Evolutionary conservation across 2,888 invertebrate species (phyloP), one percentile per base, ranked within the genome.

Genomic region (Antitype chi): DNA sequence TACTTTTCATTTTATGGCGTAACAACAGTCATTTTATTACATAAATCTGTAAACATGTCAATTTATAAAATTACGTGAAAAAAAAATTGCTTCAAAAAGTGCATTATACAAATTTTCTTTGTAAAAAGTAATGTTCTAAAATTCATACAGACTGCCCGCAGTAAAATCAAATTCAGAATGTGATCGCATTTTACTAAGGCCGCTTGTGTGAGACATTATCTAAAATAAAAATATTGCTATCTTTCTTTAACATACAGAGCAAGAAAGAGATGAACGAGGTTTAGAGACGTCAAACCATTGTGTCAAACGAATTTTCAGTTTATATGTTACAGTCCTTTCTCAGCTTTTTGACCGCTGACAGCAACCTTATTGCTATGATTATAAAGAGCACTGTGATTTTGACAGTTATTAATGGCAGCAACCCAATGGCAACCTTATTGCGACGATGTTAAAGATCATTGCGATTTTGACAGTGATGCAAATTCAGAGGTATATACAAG

Each of bases 1-100:
- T 87, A 87, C 87, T 86, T 78, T 53, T 70, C 43, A 28, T 20
- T 64, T 71, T 76, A 87, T 87, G 87, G 88, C 88, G 70, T 74
- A 78, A 74, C 47, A n/a, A 64, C 62, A 77, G 71, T 83, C 23
- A 28, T 72, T 67, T 62, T 15, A 43, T n/a, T 47, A 73, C 32
- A 72, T 53, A 28, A 66, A 52, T 67, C 60, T 62, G 73, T 74
- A 67, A 53, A 66, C 2, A 63, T 64, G 53, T 38, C 32, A 66
- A 59, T 59, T 71, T 38, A 38, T 63, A 32, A 52, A 77, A 57
- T 43, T 20, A 52, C 23, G 52, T 70, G 63, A 57, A 28, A 70
- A 63, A n/a, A 13, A 47, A 43, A 43, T 64, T 38, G 32, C 28
- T 62, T 62, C 38, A 66, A 80, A 66, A 78, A 43, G 74, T 78